Evolutionary conservation across 53 echinoderm and acorn worm species (phyloP), one percentile per base, ranked within the genome.

Genomic region (Mesocentrotus franciscanus): DNA sequence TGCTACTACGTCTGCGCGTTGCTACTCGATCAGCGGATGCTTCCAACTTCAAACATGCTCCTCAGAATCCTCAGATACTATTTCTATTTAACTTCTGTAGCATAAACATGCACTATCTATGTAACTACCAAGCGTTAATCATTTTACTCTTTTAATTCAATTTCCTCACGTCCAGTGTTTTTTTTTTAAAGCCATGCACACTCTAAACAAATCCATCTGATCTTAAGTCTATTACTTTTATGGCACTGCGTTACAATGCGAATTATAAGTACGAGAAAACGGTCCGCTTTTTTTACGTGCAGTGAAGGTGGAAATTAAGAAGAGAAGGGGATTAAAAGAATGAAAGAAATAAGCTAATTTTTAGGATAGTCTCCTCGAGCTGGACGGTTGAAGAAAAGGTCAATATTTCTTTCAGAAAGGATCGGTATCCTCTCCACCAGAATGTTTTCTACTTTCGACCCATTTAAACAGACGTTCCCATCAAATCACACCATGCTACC

Each of bases 401-500:
- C 33, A 30, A 10, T 30, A 76, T 33, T 76, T 76, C 76, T 76
- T 76, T 8, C 12, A 71, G n/a, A 71, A 75, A 76, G 10, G 33
- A 33, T 32, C 33, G 76, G 32, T 76, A 76, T 76, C 60, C 91
- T 61, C 61, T 29, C 62, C 30, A 30, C 34, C 12, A 59, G 56
- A 61, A 34, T 61, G 60, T n/a, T 27, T 34, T 60, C 91, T 58
- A 30, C 60, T 90, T 89, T 59, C 62, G 87, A 85, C 30, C 87
- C 87, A 85, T 85, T 56, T 56, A 17, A 36, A 7, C 12, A 33
- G 27, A 32, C 33, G 90, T 90, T 90, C 90, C 64, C 90, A 90
- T 42, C 90, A 30, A 61, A 61, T 90, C 13, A 2, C 90, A n/a
- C 29, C 29, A 27, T 32, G 60, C 32, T 90, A 61, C 27, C 16